Conservation (phyloP, 2,113 vertebrate species). For the Gorsachius goisagi region DNA sequence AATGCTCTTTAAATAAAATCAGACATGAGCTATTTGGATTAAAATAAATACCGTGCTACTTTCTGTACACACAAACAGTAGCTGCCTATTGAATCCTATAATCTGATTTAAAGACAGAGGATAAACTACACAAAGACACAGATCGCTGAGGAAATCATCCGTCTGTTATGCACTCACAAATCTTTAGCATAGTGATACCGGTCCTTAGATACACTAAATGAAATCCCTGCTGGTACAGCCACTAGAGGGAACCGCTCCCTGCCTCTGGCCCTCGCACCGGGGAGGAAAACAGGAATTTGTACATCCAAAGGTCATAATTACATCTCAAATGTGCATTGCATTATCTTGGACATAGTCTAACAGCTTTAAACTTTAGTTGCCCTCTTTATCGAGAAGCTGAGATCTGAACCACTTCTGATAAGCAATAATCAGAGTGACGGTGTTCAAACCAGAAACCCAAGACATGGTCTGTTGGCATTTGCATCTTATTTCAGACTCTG, state of each 20-base stretch:
- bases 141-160: neutral
- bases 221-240: neutral
- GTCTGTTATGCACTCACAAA: neutral
- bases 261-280: neutral
- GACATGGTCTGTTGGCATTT: neutral
- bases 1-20: constrained; percentile 25
- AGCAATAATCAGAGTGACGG: neutral
- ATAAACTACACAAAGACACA: neutral
- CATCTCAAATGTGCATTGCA: neutral
- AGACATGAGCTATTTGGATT: constrained; percentile 1
- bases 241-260: constrained; percentile 55
- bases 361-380: constrained; percentile 1
- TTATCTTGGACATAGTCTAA: neutral
- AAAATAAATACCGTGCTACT: neutral
- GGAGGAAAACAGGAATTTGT: neutral
- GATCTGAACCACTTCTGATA: neutral
- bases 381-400: neutral
- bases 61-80: neutral
- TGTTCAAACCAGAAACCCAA: neutral
- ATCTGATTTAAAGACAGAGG: neutral
- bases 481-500: neutral
- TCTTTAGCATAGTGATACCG: fast-evolving
- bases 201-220: neutral
- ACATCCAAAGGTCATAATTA: constrained; percentile 13
- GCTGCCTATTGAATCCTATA: neutral